These are phyloP conservation scores for Amphiprion ocellaris DNA, from an alignment of 2,113 vertebrate genomes.

Conservation along the genomic window DNA sequence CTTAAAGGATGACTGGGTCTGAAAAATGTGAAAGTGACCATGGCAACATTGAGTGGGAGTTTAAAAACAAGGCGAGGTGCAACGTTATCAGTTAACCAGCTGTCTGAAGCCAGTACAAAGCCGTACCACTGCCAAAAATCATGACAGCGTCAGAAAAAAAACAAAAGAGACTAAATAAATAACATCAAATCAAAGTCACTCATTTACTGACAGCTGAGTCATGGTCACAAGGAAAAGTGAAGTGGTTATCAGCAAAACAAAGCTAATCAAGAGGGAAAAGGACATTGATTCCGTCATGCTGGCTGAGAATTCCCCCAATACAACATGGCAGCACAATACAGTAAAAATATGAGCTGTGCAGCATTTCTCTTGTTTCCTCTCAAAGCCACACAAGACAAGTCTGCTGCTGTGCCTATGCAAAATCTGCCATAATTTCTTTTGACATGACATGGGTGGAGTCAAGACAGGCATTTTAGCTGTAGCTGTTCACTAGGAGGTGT, in stretches of 20 bases:
- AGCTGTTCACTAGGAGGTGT: background rate
- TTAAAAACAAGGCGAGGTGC: background rate
- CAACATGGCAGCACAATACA: background rate
- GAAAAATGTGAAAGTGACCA: background rate
- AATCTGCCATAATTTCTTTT: conserved; percentile 1
- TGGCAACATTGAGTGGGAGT: conserved; percentile 13
- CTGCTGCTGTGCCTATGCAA: background rate
- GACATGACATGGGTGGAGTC: background rate
- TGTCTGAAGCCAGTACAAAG: background rate
- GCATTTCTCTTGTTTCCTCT: conserved; percentile 32
- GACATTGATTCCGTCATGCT: background rate
- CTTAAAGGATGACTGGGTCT: too few species aligned
- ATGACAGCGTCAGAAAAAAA: background rate
- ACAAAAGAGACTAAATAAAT: background rate
- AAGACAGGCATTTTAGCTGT: background rate
- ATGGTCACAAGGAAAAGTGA: background rate
- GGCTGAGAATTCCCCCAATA: background rate
- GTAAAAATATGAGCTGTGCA: background rate
- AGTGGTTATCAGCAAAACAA: background rate
- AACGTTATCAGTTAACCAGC: conserved; percentile 1
- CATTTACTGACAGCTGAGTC: conserved; percentile 6
- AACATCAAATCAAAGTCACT: background rate
- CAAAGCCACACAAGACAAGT: conserved; percentile 19
- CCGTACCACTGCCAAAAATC: too few species aligned
- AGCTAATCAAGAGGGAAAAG: conserved; percentile 6